phyloP scores from a whole-genome alignment of 2,113 vertebrate genomes.

The Agelaius tricolor region DNA sequence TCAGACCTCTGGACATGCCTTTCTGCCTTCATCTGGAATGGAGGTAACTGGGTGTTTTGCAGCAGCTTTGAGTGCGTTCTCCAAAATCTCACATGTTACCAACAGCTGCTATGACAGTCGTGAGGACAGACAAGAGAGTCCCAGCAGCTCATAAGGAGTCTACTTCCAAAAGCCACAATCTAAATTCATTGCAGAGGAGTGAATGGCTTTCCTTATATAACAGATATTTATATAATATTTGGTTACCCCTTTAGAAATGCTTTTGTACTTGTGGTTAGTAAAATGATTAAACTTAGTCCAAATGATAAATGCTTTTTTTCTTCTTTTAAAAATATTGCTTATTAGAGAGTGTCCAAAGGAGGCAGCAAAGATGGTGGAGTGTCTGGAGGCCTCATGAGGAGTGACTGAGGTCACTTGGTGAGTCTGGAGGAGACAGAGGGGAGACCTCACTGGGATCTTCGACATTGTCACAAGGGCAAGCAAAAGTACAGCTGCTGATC shows the following conservation, averaged over 20 bases:
- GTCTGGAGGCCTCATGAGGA: background rate
- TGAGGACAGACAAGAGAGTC: background rate
- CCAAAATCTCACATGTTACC: background rate
- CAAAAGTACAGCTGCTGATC: rapidly evolving
- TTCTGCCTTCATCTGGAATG: background rate
- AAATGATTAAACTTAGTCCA: background rate
- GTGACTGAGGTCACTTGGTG: background rate
- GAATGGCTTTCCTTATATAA: background rate
- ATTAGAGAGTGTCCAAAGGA: background rate
- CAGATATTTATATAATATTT: background rate
- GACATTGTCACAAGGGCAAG: background rate
- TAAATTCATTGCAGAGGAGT: background rate
- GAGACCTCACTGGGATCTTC: background rate
- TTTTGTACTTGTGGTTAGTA: background rate
- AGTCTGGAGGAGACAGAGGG: background rate
- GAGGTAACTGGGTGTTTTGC: background rate
- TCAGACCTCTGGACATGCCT: background rate
- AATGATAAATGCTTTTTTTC: background rate
- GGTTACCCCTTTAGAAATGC: background rate
- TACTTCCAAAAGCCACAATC: background rate
- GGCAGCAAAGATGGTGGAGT: background rate
- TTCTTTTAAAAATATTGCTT: background rate
- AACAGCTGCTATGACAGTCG: background rate
- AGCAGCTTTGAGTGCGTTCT: background rate
- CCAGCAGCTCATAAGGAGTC: background rate